Percentiles rank a stretch among this genome's conserved stretches.
phyloP scores from a whole-genome alignment of 2,113 vertebrate species.

The Tyto alba region DNA sequence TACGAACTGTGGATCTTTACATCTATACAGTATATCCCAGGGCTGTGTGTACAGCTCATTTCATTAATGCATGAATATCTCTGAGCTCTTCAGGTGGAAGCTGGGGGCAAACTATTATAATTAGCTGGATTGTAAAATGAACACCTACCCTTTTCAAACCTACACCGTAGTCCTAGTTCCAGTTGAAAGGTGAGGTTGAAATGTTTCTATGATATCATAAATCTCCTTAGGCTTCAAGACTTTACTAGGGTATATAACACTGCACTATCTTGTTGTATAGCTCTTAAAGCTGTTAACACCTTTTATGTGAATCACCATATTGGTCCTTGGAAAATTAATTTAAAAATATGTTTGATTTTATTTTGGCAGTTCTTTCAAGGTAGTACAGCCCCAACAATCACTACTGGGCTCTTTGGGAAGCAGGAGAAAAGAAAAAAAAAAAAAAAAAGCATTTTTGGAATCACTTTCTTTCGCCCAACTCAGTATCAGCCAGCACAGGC shows the following conservation, averaged over 20 bases:
- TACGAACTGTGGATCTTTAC: background rate
- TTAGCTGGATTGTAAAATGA: background rate
- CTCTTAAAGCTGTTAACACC: background rate
- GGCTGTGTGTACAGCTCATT: background rate
- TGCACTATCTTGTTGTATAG: background rate
- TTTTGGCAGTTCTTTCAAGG: background rate
- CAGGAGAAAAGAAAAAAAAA: background rate
- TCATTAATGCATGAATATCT: background rate
- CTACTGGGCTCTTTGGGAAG: constrained; percentile 19
- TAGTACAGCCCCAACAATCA: constrained; percentile 46
- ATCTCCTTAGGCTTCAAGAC: background rate
- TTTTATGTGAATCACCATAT: background rate
- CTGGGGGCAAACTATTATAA: background rate
- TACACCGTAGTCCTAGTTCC: background rate
- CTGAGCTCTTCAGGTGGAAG: background rate
- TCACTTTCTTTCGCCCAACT: constrained; percentile 22
- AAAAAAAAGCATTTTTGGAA: constrained; percentile 46
- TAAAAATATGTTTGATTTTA: background rate
- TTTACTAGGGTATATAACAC: background rate
- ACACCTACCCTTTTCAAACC: background rate
- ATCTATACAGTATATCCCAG: background rate
- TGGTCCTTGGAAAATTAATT: background rate
- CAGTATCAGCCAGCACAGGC: constrained; percentile 6
- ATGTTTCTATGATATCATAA: background rate
- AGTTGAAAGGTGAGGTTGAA: background rate